Evolutionary conservation across 2,888 invertebrate species (phyloP), one percentile per base, ranked within the genome.

Genomic region (Trichopria drosophilae): DNA sequence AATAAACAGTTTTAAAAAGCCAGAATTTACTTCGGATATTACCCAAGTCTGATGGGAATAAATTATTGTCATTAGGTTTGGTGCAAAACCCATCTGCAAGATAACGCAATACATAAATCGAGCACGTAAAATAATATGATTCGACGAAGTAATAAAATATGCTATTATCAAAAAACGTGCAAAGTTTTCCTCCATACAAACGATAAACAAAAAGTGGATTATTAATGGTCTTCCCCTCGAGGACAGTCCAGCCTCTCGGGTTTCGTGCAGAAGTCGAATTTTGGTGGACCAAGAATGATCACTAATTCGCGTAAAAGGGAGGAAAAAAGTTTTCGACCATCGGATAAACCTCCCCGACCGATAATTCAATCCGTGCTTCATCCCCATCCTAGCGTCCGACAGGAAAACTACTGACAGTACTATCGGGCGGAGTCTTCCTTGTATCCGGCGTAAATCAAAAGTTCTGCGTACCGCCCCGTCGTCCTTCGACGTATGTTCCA

Each of bases 301-400:
- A 12, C 23, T 23, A 9, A 18, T 6, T 13, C 5, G 12, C 6
- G 24, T 7, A 26, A 37, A 34, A 50, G 47, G 54, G 43, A 26
- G 42, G 50, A 53, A 15, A 6, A 60, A 58, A 59, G 44, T 60
- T 63, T 61, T 55, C 53, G 55, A 45, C 41, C 36, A 40, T 41
- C 39, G 37, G 51, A 35, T 53, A 50, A 34, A 20, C 18, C 41
- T 47, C 51, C 43, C 60, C 52, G 31, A 40, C 53, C 59, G 57
- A 63, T 62, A 63, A 63, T 61, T 64, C 60, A 59, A 61, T 63
- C 51, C 52, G 41, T 53, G 52, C 36, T 40, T 53, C 51, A 26
- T 39, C 44, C 51, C 52, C 51, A 49, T 48, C 49, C 52, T 52
- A 58, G 28, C 51, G 28, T 13, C 18, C 15, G 16, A 35, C 49